Evolutionary conservation across 2,797 vertebrate species (phyloP), one percentile per base, ranked within the genome.

Genomic region (Darevskia mixta): DNA sequence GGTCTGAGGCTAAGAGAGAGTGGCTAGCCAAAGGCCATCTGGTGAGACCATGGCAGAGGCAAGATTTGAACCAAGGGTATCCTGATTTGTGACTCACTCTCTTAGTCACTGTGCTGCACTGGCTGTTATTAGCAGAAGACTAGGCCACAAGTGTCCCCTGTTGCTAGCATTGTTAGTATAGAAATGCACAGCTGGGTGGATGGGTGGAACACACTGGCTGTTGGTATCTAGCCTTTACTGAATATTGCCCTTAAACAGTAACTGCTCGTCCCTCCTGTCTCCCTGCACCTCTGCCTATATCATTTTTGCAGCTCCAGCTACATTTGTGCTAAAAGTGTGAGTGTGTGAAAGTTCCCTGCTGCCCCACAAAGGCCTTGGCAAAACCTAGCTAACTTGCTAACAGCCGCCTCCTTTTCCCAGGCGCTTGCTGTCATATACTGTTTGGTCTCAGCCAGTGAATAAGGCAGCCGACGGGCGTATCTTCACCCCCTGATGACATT

Each of bases 401-500:
- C 85, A 86, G 64, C 89, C 4, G 11, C 76, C 29, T 73, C 75
- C 64, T 61, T 87, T 91, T 55, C 92, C 90, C 88, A 85, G 90
- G 92, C 85, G 1, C 80, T 85, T 3, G 0, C 93, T 92, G 93
- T 87, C 95, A 92, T 92, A 87, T 88, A 29, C 5, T 3, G 92
- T 92, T 88, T 91, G 93, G 91, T 95, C 94, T 89, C 93, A 94
- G 93, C 67, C 92, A 73, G 83, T 85, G 1, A 95, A 94, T 85
- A 90, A 71, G 66, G 86, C 87, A 96, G 96, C 97, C 89, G 88
- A 90, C 95, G 96, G 96, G 97, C 97, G 96, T 88, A 80, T 94
- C 81, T 89, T 94, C 69, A 69, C 38, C 66, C 90, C 38, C 96
- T 94, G 95, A 96, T 98, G 97, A 97, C 97, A 98, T 98, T 98